These are phyloP conservation scores for Tenebrio molitor DNA, from an alignment of 1,140 invertebrate genomes.

Conservation along the genomic window DNA sequence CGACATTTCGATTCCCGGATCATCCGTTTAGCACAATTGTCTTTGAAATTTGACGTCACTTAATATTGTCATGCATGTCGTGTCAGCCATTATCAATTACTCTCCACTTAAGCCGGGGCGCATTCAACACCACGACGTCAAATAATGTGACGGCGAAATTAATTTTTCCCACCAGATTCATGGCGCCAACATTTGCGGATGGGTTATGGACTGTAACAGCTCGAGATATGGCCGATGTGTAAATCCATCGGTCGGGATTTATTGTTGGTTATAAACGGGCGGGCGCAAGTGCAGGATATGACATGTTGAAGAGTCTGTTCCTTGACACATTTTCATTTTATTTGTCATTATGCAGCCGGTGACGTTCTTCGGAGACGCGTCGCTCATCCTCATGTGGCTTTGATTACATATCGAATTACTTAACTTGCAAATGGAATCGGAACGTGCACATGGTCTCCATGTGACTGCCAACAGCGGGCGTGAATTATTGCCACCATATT, in stretches of 20 bases:
- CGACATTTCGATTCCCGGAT: too few relatives aligned
- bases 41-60: not conserved
- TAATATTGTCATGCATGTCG: constrained; percentile 9
- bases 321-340: constrained; percentile 12
- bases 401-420: constrained; percentile 29
- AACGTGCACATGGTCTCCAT: not conserved
- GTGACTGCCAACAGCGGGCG: too few relatives aligned
- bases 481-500: not conserved
- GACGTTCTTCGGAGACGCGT: not conserved
- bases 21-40: too few relatives aligned
- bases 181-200: not conserved
- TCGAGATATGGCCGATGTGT: constrained; percentile 2
- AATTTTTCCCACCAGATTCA: too few relatives aligned
- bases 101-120: not conserved
- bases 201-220: not conserved
- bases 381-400: not conserved
- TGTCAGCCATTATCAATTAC: constrained; percentile 6
- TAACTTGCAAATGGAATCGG: constrained; percentile 13
- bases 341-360: constrained; percentile 21
- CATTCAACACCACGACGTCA: too few relatives aligned
- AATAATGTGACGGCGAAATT: too few relatives aligned
- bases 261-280: constrained; percentile 7
- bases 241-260: constrained; percentile 12
- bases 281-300: constrained; percentile 7
- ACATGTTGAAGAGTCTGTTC: constrained; percentile 5